Evolutionary conservation across 2,797 vertebrate genomes (phyloP), one percentile per base, ranked within the genome.

Genomic region (Mycteria americana): DNA sequence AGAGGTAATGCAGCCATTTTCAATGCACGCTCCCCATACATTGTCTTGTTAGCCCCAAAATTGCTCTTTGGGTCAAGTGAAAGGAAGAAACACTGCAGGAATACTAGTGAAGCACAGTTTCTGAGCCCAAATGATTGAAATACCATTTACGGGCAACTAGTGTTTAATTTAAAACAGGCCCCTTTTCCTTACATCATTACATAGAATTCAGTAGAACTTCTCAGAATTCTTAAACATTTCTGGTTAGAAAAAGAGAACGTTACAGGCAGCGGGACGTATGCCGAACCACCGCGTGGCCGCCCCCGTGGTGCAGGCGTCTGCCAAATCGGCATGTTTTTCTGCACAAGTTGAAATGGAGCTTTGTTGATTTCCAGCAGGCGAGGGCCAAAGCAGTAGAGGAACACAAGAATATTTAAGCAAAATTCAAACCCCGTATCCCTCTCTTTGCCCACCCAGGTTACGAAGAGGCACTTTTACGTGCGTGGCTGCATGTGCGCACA

Each of bases 191-290:
- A 18, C 1, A 0, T 23, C 24, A 2, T 31, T n/a, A 17, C 4
- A 4, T 4, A 48, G 30, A 59, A n/a, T n/a, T 43, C 8, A 48
- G 76, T 1, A 46, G 37, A 19, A 72, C 19, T 30, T n/a, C 24
- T 19, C 33, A 27, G 59, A 57, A 7, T 46, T 39, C 27, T 39
- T 19, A 14, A 59, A 6, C 12, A 5, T 13, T 74, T 31, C 13
- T 39, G 35, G 7, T 22, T 45, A 50, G 69, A 24, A 31, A n/a
- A 53, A 15, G 51, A 76, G 35, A 39, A 9, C 2, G 2, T 8
- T 31, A 1, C 3, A 35, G 28, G 15, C 18, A 28, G 3, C 0
- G 7, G 74, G 41, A 31, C 0, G 3, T 5, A 18, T 1, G 8
- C 28, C 53, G 75, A 51, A 19, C 35, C 2, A 1, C 28, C 17